phyloP scores from a whole-genome alignment of 2,888 invertebrate genomes.

The Dynastes hyllus region DNA sequence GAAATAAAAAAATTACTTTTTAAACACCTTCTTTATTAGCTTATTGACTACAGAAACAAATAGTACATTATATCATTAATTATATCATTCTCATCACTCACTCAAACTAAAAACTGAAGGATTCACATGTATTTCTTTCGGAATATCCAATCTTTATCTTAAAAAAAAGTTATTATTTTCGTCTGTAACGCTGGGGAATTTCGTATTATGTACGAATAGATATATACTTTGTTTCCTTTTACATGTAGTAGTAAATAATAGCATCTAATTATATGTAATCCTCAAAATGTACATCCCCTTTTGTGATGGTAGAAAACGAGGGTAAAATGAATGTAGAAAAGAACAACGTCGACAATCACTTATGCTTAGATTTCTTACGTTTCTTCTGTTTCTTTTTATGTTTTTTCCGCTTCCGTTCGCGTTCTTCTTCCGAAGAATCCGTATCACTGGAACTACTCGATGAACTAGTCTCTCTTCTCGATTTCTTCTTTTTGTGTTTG shows the following conservation, averaged over 20 bases:
- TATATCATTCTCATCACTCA: slow-evolving; percentile 6
- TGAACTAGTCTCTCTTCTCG: slow-evolving; percentile 76
- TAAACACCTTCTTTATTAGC: slow-evolving; percentile 29
- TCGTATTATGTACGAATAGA: not conserved
- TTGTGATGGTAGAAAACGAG: slow-evolving; percentile 28
- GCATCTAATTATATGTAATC: not conserved
- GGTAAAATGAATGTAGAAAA: not conserved
- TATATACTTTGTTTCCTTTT: not conserved
- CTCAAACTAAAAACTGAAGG: slow-evolving; percentile 15
- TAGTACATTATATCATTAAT: not conserved
- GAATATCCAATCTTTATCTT: not conserved
- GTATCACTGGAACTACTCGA: slow-evolving; percentile 80
- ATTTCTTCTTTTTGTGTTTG: slow-evolving; percentile 75
- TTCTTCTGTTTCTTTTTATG: slow-evolving; percentile 83
- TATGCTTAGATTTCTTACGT: slow-evolving; percentile 79
- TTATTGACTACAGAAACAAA: slow-evolving; percentile 39
- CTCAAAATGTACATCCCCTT: not conserved
- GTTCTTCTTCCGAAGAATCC: slow-evolving; percentile 77
- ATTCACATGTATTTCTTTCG: not conserved
- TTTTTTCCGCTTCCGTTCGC: slow-evolving; percentile 81
- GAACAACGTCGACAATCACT: slow-evolving; percentile 46
- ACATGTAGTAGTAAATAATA: not conserved
- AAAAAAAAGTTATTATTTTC: not conserved
- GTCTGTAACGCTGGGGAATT: too few relatives aligned
- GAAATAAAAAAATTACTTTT: not conserved